Base-by-base conservation (phyloP, 2,797 vertebrate genomes). In the Protosalanx chinensis region DNA sequence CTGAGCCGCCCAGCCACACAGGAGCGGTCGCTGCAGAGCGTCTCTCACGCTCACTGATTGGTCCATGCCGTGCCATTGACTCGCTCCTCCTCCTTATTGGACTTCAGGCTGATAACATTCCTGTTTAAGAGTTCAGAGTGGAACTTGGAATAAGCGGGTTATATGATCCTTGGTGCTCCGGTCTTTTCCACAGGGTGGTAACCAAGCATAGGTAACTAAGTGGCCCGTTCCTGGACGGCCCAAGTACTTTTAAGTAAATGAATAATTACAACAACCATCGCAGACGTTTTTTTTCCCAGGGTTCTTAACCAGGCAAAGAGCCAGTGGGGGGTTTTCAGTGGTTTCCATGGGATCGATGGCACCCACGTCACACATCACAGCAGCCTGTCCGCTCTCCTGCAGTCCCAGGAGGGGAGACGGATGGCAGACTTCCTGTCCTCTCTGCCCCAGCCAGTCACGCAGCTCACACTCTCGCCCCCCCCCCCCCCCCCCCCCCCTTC, bases 371-470 rank as follows among this genome's bases (percentile, higher is more conserved):
- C 27, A 13, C 41, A 46, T 46, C 4, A 66, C 67, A 69, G 16
- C 20, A 68, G 70, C 64, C 33, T 23, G 70, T 49, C 69, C 51
- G 58, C 68, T 66, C 27, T 60, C 70, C 60, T 53, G 8, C 53
- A 70, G 72, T 68, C 76, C 74, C 72, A 69, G 27, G 27, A 74
- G 79, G 35, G 33, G 73, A 74, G 30, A 58, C 73, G 70, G 72
- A 73, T 78, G 76, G 75, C 76, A 84, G 78, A 85, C 82, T 79
- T 90, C 81, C 73, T 78, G 61, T 86, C 84, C 83, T 86, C 87
- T 86, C 78, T 78, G 68, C 74, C 83, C 74, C 18, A 8, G 15
- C 32, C 61, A 35, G n/a, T 20, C 57, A 59, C 57, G 23, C 57
- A 59, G 27, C 61, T 33, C 5, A 33, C 16, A n/a, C 30, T 13